phyloP scores from a whole-genome alignment of 2,113 vertebrate genomes.

The Chiloscyllium plagiosum region DNA sequence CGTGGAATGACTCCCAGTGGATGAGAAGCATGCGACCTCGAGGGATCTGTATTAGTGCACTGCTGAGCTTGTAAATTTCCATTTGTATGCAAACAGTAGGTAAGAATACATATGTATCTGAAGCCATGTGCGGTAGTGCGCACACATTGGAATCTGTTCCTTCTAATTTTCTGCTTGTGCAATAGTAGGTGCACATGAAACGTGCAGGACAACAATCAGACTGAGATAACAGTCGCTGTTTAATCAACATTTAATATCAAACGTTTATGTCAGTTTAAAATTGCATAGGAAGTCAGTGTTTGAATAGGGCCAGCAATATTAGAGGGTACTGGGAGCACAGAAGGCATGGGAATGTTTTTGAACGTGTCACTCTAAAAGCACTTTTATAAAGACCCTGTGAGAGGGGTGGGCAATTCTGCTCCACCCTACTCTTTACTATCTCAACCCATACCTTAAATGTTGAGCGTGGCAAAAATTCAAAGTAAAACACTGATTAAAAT shows the following conservation, averaged over 20 bases:
- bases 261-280: neutral
- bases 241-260: neutral
- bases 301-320: neutral
- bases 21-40: constrained; percentile 29
- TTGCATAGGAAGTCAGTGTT: neutral
- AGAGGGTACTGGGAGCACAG: neutral
- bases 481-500: too few species aligned
- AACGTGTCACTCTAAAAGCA: neutral
- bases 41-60: constrained; percentile 2
- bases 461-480: neutral
- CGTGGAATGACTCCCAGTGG: constrained; percentile 9
- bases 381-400: too few species aligned
- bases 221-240: neutral
- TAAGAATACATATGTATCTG: neutral
- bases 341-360: neutral
- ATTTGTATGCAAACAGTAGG: constrained; percentile 19
- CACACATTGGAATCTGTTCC: neutral
- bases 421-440: too few species aligned
- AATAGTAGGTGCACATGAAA: neutral
- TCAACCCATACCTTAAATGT: neutral
- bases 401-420: too few species aligned
- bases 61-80: constrained; percentile 18
- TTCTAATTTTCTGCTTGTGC: constrained; percentile 11
- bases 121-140: neutral
- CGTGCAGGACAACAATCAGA: neutral